phyloP scores from a whole-genome alignment of 1,140 invertebrate species.

The Solenopsis fugax region DNA sequence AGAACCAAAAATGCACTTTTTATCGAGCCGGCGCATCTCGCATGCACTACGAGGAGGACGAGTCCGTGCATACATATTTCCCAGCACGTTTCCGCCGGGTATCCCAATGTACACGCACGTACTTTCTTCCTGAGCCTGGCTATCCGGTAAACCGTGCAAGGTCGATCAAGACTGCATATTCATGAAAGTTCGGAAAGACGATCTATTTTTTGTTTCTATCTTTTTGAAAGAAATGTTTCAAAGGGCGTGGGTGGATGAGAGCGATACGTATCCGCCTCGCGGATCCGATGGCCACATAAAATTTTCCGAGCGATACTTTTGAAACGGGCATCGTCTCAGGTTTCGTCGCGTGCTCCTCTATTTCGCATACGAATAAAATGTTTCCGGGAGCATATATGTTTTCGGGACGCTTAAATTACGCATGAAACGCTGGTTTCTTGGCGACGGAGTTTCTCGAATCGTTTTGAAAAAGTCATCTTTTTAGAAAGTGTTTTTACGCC shows the following conservation, averaged over 20 bases:
- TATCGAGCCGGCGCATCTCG: constrained; percentile 76
- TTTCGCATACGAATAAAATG: constrained; percentile 35
- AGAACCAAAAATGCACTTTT: constrained; percentile 79
- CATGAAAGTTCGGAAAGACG: constrained; percentile 62
- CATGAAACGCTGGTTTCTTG: constrained; percentile 21
- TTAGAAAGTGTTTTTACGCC: constrained; percentile 4
- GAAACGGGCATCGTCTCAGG: not conserved
- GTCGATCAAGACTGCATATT: constrained; percentile 70
- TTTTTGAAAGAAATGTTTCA: constrained; percentile 17
- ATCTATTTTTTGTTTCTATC: constrained; percentile 41
- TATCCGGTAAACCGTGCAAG: constrained; percentile 69
- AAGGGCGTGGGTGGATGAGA: not conserved
- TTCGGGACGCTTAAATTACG: constrained; percentile 33
- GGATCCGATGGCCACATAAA: constrained; percentile 47
- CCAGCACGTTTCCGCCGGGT: constrained; percentile 74
- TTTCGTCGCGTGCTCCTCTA: constrained; percentile 27
- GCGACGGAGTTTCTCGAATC: constrained; percentile 31
- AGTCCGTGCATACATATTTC: constrained; percentile 78
- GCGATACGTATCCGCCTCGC: not conserved
- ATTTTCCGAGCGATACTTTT: constrained; percentile 51
- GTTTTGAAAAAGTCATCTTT: constrained; percentile 27
- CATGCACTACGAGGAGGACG: constrained; percentile 73
- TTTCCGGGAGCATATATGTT: not conserved
- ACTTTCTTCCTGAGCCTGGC: constrained; percentile 62
- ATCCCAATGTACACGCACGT: constrained; percentile 64